Base-by-base conservation (phyloP, 2,797 vertebrate genomes). In the Sebastes aleutianus region DNA sequence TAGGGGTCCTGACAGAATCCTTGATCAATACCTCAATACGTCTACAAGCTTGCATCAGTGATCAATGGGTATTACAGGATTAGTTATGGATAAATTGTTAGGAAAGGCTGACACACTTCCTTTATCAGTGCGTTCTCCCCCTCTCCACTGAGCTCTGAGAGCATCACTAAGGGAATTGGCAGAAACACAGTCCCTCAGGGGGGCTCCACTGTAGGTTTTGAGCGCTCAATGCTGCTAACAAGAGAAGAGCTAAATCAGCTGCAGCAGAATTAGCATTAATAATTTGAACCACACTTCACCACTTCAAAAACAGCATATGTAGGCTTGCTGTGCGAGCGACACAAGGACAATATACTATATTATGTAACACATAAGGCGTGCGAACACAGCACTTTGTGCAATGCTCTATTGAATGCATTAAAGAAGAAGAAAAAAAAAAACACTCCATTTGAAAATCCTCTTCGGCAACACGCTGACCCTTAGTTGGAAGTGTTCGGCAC, bases 21-120 rank as follows among this genome's bases (percentile, higher is more conserved):
- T 61, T 70, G 27, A 90, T 91, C 89, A 24, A 90, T 89, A 76
- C 39, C 16, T 72, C 26, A 18, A 86, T 85, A 61, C 29, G 16
- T 81, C 70, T 70, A 47, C 43, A 74, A 77, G 78, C 81, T 72
- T 76, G 54, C 9, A 2, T 78, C 87, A 86, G 66, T 71, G 80
- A 91, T 91, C 87, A 82, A 76, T 89, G 78, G 79, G 65, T 88
- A 85, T 90, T 78, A 87, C 76, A 50, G 83, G 82, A 91, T 88
- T 89, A 89, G 87, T 78, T 81, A 77, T 89, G 85, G 85, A 81
- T 61, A 79, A 61, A 63, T 75, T 86, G 79, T 83, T 59, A 66
- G 53, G 76, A 67, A 71, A 54, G 76, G 69, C 84, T 86, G 86
- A 93, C 89, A 92, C 80, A 83, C 78, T 89, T 86, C 85, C 82